These are phyloP conservation scores for Fukomys damarensis DNA, from an alignment of 2,113 vertebrate genomes.

Conservation along the genomic window DNA sequence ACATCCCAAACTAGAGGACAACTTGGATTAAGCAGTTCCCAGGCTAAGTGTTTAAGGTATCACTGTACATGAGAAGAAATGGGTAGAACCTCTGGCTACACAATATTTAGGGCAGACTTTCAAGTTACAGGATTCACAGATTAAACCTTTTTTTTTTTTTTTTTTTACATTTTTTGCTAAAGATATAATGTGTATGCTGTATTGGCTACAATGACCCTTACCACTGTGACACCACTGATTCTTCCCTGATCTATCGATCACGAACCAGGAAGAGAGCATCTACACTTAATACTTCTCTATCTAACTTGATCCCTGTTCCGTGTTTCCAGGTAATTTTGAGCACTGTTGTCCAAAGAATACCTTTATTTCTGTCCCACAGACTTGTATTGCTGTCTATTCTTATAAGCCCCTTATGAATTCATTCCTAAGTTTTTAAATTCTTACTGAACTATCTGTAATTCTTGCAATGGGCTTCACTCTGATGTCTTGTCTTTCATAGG, in stretches of 20 bases:
- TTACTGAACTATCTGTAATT: not conserved
- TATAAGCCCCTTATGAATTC: not conserved
- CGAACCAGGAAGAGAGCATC: not conserved
- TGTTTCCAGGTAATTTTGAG: not conserved
- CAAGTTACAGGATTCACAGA: not conserved
- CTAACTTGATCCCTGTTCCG: not conserved
- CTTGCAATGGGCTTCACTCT: not conserved
- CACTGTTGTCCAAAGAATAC: not conserved
- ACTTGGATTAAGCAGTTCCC: not conserved
- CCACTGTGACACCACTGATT: not conserved
- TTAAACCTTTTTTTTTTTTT: not conserved
- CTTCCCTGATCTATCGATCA: not conserved
- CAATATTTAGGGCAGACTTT: not conserved
- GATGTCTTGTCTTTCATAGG: not conserved
- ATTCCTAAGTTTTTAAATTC: not conserved
- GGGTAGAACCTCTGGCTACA: not conserved
- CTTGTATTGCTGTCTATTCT: not conserved
- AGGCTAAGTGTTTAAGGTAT: not conserved
- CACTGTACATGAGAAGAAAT: not conserved
- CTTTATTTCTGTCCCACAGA: not conserved
- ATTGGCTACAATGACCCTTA: not conserved
- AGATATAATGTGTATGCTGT: not conserved
- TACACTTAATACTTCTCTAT: not conserved
- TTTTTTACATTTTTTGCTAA: not conserved
- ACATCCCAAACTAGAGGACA: not conserved